phyloP scores from a whole-genome alignment of 2,797 vertebrate species.

The Enteromius mattozi region DNA sequence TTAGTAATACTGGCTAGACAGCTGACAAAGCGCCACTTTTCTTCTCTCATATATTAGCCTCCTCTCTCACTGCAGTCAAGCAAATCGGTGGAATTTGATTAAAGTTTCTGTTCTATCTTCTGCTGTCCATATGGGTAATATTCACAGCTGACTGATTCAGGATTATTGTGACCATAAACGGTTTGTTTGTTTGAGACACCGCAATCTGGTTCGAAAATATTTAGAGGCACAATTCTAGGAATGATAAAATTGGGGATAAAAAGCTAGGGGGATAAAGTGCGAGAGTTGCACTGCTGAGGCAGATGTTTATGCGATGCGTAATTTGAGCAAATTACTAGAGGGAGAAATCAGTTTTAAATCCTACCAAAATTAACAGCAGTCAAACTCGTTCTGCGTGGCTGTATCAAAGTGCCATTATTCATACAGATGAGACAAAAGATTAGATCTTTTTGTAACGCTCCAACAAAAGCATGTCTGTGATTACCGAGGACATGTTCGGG shows the following conservation, averaged over 20 bases:
- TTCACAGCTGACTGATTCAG: slow-evolving; percentile 34
- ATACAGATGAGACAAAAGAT: slow-evolving; percentile 17
- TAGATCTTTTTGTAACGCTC: slow-evolving; percentile 2
- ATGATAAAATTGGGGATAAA: slow-evolving; percentile 2
- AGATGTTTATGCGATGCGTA: slow-evolving; percentile 21
- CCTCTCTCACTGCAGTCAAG: slow-evolving; percentile 18
- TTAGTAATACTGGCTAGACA: slow-evolving; percentile 38
- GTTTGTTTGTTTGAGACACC: slow-evolving; percentile 13
- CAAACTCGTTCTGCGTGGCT: slow-evolving; percentile 2
- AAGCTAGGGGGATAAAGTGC: not conserved
- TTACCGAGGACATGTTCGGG: slow-evolving; percentile 11
- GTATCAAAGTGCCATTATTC: slow-evolving; percentile 6
- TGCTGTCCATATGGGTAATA: slow-evolving; percentile 34
- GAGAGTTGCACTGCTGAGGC: not conserved
- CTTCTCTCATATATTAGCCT: slow-evolving; percentile 32
- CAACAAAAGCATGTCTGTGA: slow-evolving; percentile 33
- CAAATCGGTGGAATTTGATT: slow-evolving; percentile 41
- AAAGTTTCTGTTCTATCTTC: slow-evolving; percentile 35
- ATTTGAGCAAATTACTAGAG: slow-evolving; percentile 39
- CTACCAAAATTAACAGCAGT: slow-evolving; percentile 9
- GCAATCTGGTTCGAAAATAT: slow-evolving; percentile 13
- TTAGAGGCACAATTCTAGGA: slow-evolving; percentile 1
- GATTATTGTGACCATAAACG: slow-evolving; percentile 33
- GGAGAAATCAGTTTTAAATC: slow-evolving; percentile 28
- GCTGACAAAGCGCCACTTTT: slow-evolving; percentile 42